These are phyloP conservation scores for Ailuropoda melanoleuca DNA, from an alignment of 2,113 vertebrate species.

Conservation along the genomic window DNA sequence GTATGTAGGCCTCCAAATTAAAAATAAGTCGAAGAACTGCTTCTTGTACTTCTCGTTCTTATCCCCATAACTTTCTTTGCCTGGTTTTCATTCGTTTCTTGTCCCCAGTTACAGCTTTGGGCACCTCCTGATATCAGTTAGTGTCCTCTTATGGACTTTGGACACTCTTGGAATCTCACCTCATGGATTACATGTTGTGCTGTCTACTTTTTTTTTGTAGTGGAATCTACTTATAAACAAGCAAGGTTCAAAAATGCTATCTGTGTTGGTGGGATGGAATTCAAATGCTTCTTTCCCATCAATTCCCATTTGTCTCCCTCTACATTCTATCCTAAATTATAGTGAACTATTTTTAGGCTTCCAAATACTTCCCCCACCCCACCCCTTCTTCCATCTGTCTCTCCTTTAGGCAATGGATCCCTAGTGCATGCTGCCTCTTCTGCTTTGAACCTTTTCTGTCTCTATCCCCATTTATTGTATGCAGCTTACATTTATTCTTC, in stretches of 20 bases:
- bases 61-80: background rate
- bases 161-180: background rate
- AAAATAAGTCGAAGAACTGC: background rate
- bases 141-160: background rate
- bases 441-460: background rate
- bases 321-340: background rate
- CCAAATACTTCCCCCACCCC: background rate
- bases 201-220: background rate
- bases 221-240: background rate
- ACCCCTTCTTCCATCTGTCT: background rate
- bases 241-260: background rate
- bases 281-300: background rate
- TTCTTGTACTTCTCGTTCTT: background rate
- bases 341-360: background rate
- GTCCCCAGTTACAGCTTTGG: background rate
- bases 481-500: background rate
- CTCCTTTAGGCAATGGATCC: background rate
- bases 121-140: background rate
- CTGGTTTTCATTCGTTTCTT: background rate
- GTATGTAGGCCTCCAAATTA: background rate
- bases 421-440: background rate
- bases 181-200: background rate
- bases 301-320: background rate
- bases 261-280: background rate
- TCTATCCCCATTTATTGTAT: background rate